phyloP scores from a whole-genome alignment of 2,888 invertebrate genomes.

The Antheraea assamensis region DNA sequence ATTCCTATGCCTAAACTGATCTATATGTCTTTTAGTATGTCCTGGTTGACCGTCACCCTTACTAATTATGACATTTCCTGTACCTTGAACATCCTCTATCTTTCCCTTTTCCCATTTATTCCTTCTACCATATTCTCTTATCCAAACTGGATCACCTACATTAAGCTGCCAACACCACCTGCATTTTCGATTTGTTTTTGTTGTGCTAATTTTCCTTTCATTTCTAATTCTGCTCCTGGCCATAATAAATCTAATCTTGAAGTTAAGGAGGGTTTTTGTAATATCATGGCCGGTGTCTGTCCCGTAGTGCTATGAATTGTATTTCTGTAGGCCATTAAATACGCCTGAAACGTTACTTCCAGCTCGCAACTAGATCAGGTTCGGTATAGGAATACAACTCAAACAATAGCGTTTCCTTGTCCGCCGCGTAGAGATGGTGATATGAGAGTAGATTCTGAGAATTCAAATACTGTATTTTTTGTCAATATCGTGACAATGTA shows the following conservation, averaged over 20 bases:
- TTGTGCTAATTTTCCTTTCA: neutral
- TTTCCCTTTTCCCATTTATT: neutral
- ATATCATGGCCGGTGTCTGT: slow-evolving; percentile 23
- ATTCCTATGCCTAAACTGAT: neutral
- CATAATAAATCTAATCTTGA: slow-evolving; percentile 24
- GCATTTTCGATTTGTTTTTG: neutral
- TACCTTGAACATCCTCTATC: neutral
- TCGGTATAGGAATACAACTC: no score
- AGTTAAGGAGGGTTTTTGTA: slow-evolving; percentile 24
- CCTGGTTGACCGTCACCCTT: neutral
- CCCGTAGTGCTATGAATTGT: slow-evolving; percentile 22
- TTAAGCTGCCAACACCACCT: neutral
- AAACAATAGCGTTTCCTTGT: no score
- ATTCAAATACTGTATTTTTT: no score
- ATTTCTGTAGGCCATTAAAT: slow-evolving; percentile 23
- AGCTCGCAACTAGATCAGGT: no score
- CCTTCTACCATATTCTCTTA: neutral
- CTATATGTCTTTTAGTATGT: neutral
- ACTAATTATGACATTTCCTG: neutral
- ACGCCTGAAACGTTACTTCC: slow-evolving; percentile 23
- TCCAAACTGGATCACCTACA: neutral
- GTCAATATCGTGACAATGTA: no score
- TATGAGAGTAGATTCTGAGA: no score
- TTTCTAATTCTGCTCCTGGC: neutral
- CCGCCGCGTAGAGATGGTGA: no score